A percentile compares a stretch with the other conserved stretches of the same genome.
phyloP scores from a whole-genome alignment of 2,113 vertebrate genomes.

The Lepus americanus region DNA sequence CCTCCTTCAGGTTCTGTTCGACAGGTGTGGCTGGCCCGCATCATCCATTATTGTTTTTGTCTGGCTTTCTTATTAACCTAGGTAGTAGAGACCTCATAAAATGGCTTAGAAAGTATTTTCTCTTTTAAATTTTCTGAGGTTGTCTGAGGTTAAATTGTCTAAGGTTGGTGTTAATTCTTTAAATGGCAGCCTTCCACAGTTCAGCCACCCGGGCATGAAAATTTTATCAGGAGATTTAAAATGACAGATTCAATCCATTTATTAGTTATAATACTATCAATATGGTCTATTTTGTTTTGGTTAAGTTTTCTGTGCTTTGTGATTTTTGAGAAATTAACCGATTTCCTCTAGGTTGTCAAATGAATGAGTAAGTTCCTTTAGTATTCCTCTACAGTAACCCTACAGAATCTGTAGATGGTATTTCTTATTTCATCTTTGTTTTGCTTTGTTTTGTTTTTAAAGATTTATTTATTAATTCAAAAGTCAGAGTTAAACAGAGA shows the following conservation, averaged over 20 bases:
- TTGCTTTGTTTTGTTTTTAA: too few relatives aligned
- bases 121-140: neutral
- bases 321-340: neutral
- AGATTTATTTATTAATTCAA: too few relatives aligned
- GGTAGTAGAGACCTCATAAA: neutral
- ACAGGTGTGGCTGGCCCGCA: too few relatives aligned
- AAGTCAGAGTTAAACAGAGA: too few relatives aligned
- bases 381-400: neutral
- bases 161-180: constrained; percentile 29
- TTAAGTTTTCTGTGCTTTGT: neutral
- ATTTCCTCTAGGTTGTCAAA: neutral
- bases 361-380: neutral
- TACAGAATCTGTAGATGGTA: neutral
- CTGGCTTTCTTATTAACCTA: neutral
- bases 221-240: constrained; percentile 32
- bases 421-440: neutral
- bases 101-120: neutral
- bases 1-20: too few relatives aligned
- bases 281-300: neutral
- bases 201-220: neutral
- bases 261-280: neutral
- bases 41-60: neutral
- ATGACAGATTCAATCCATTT: neutral
- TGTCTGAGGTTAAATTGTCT: neutral
- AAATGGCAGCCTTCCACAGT: neutral